Conservation (phyloP, 2,113 vertebrate genomes). For the Chlorodrepanis virens region DNA sequence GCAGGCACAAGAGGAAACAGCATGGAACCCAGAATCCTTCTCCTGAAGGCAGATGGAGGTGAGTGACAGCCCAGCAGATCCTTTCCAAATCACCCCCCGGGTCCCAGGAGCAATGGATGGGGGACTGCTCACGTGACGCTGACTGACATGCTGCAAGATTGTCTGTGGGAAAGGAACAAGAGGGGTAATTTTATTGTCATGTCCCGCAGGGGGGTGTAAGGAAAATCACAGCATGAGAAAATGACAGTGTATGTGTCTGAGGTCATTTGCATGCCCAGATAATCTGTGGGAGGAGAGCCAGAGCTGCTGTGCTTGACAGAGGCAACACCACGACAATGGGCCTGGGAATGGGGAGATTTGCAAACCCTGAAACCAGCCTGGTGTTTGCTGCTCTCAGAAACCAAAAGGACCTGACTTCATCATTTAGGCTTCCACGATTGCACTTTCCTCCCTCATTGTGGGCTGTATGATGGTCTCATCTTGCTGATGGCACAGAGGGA, state of each 20-base stretch:
- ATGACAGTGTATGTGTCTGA: slow-evolving; percentile 48
- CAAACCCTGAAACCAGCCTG: not conserved
- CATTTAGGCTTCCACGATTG: not conserved
- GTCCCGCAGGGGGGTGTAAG: slow-evolving; percentile 42
- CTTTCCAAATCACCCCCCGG: not conserved
- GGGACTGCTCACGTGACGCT: not conserved
- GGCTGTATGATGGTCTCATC: not conserved
- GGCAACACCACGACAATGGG: not conserved
- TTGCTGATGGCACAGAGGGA: not conserved
- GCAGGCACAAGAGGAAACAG: not conserved
- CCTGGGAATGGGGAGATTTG: not conserved
- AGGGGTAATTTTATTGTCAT: slow-evolving; percentile 63
- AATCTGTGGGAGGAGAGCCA: slow-evolving; percentile 45
- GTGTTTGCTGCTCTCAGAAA: not conserved
- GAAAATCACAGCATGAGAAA: slow-evolving; percentile 62
- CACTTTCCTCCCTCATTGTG: not conserved
- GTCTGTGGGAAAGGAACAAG: slow-evolving; percentile 52
- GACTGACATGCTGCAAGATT: slow-evolving; percentile 14
- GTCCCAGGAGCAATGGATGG: slow-evolving; percentile 21
- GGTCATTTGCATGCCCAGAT: slow-evolving; percentile 56
- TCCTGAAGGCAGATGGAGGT: slow-evolving; percentile 9
- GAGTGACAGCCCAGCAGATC: slow-evolving; percentile 16
- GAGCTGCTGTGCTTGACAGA: slow-evolving; percentile 3
- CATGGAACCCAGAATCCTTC: not conserved
- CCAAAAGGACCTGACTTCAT: not conserved